These are phyloP conservation scores for Eremophila alpestris DNA, from an alignment of 2,797 vertebrate species.

Conservation along the genomic window DNA sequence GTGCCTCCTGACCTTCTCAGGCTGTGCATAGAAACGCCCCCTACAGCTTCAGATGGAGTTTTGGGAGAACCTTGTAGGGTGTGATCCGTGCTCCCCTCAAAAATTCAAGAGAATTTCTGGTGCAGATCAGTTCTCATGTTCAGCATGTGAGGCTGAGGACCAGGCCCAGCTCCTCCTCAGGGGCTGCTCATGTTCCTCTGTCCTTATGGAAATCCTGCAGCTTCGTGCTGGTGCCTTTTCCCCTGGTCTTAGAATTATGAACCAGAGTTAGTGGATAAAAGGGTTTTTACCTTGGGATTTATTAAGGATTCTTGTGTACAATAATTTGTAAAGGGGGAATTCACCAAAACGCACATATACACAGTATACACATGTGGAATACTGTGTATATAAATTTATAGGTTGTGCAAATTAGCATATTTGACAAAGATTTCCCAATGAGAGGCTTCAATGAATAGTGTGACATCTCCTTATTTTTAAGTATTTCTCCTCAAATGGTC, in stretches of 20 bases:
- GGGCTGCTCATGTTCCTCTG: background rate
- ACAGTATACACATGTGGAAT: accelerated
- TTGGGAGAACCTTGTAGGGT: background rate
- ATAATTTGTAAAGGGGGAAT: background rate
- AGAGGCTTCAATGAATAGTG: background rate
- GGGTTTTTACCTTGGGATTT: accelerated
- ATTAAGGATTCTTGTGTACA: background rate
- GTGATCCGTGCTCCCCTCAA: background rate
- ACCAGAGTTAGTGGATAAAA: background rate
- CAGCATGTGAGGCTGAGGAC: background rate
- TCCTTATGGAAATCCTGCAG: background rate
- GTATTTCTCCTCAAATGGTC: background rate
- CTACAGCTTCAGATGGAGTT: background rate
- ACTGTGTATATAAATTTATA: background rate
- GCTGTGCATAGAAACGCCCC: accelerated
- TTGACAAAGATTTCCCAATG: background rate
- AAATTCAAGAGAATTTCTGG: background rate
- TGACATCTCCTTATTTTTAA: background rate
- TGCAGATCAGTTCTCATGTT: background rate
- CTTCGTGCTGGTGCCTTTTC: background rate
- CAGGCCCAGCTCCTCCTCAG: background rate
- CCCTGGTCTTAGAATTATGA: background rate
- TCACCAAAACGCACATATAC: too few species aligned
- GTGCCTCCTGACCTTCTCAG: background rate
- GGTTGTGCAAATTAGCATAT: background rate